A percentile compares a stretch with the other conserved stretches of the same genome.
Evolutionary conservation across 2,797 vertebrate genomes (phyloP).

Genomic region (Onychomys torridus): DNA sequence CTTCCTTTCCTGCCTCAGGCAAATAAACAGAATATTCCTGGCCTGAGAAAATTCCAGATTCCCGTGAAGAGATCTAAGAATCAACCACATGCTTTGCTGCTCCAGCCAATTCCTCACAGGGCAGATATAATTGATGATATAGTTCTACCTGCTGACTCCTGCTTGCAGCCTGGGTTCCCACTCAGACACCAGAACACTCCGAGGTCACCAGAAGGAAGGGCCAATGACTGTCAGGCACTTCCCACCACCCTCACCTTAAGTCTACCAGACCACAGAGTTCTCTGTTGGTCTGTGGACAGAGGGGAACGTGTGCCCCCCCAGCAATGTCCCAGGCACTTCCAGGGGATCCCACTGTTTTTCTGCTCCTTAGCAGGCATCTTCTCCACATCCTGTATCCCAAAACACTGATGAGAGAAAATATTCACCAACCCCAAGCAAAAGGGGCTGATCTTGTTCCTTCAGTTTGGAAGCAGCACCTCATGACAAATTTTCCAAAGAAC

Average conservation of each 20-base stretch:
- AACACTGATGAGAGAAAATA: background rate
- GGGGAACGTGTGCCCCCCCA: background rate
- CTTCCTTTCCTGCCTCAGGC: conserved; percentile 3
- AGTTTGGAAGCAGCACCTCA: background rate
- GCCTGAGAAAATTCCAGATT: background rate
- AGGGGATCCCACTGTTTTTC: background rate
- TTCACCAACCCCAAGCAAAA: background rate
- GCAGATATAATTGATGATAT: background rate
- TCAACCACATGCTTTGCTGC: background rate
- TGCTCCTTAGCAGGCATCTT: background rate
- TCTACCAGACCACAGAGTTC: background rate
- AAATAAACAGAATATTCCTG: conserved; percentile 1
- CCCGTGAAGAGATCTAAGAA: background rate
- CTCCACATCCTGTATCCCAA: background rate
- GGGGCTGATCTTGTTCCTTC: background rate
- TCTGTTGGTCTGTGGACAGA: background rate
- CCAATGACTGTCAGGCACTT: background rate
- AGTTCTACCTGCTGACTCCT: background rate
- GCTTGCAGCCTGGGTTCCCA: background rate
- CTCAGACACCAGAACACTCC: background rate
- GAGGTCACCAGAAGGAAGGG: background rate
- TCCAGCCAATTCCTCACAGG: background rate
- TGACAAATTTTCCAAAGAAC: background rate
- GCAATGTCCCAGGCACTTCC: too few species aligned
- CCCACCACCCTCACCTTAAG: background rate